These are phyloP conservation scores for Monochamus saltuarius DNA, from an alignment of 1,140 invertebrate species.

Conservation along the genomic window DNA sequence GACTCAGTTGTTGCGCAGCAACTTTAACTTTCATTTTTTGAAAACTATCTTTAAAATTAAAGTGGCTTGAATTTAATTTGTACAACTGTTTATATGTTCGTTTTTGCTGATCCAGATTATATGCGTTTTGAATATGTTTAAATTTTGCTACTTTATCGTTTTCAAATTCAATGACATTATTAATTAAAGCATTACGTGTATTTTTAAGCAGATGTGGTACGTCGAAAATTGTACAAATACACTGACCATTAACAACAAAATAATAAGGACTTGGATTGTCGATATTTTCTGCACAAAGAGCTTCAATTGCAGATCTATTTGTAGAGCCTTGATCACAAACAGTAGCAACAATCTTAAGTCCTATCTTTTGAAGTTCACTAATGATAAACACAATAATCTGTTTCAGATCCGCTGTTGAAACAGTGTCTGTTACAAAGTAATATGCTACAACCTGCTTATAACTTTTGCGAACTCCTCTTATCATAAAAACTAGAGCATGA, in stretches of 20 bases:
- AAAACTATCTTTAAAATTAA: conserved; percentile 22
- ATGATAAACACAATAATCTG: background rate
- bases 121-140: conserved; percentile 16
- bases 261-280: conserved; percentile 12
- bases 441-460: conserved; percentile 17
- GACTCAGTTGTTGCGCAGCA: conserved; percentile 17
- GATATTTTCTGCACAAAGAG: background rate
- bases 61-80: conserved; percentile 20
- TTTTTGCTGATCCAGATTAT: conserved; percentile 15
- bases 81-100: conserved; percentile 14
- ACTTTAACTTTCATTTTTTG: conserved; percentile 24
- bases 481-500: conserved; percentile 19
- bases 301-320: background rate
- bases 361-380: background rate
- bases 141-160: conserved; percentile 18
- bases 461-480: background rate
- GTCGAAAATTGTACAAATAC: conserved; percentile 23
- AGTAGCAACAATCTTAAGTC: background rate
- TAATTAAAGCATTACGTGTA: conserved; percentile 23
- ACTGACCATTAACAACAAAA: conserved; percentile 22
- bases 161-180: conserved; percentile 14
- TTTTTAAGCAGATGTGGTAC: conserved; percentile 25
- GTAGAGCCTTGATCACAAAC: background rate
- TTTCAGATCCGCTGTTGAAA: conserved; percentile 3
- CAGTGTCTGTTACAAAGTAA: background rate